A percentile compares a stretch with the other conserved stretches of the same genome.
These are phyloP conservation scores for human (Homo sapiens) DNA, from an alignment of 2,113 vertebrate genomes.

Conservation along the genomic window GRCh38 chr5:174762501-174763000, in stretches of 20 bases:
- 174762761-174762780: neutral
- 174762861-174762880: neutral
- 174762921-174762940: neutral
- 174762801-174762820: neutral
- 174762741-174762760: neutral
- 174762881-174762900: neutral
- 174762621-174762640: no score
- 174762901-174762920: neutral
- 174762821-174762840: neutral
- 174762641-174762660: neutral
- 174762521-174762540: neutral
- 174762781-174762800: neutral
- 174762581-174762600: neutral
- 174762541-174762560: neutral
- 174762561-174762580: neutral
- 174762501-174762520: neutral
- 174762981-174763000: no score
- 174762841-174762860: neutral
- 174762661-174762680: neutral
- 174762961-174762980: no score
- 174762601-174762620: neutral
- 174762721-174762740: neutral
- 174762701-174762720: neutral
- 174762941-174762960: neutral
- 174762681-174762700: neutral